Base-by-base conservation (phyloP, 2,797 vertebrate species). In the Crenichthys baileyi region DNA sequence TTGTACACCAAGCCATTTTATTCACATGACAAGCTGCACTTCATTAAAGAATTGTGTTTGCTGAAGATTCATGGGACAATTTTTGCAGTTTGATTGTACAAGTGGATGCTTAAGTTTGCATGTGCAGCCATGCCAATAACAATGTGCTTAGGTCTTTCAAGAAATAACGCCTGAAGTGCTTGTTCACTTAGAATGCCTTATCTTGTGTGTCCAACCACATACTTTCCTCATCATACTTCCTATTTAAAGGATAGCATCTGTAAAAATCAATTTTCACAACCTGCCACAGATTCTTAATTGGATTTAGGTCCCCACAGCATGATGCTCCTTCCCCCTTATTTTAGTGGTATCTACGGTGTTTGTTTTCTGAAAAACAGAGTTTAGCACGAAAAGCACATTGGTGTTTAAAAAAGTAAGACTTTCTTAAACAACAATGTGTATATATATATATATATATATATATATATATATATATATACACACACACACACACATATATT, bases 131-230 rank as follows among this genome's bases (percentile, higher is more conserved):
- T 80, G 82, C 83, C 89, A 90, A 93, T 92, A 88, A 85, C 6
- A 20, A 73, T 83, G 85, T 78, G 88, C 77, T 87, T 88, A 89
- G 89, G 86, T 88, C 86, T 78, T 80, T 76, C 80, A 82, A 86
- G 88, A 91, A 87, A 83, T 61, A 65, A 39, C 76, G 84, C 86
- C 88, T 84, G 82, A 83, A 85, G 83, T 81, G 81, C 86, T 91
- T 89, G 87, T 87, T 80, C 89, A 84, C 87, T 92, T 86, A 87
- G 82, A 89, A 83, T 80, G 71, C 79, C 68, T 78, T 80, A 84
- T 90, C 81, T 41, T 41, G 63, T 67, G 63, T 41, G 9, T 41
- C 20, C 18, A 67, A 11, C 39, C 63, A 67, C 20, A 22, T 20
- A 67, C 36, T 24, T 67, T 13, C 31, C 20, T 4, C 20, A 41